Evolutionary conservation across 2,888 invertebrate genomes (phyloP).

Genomic region (Athalia rosae): DNA sequence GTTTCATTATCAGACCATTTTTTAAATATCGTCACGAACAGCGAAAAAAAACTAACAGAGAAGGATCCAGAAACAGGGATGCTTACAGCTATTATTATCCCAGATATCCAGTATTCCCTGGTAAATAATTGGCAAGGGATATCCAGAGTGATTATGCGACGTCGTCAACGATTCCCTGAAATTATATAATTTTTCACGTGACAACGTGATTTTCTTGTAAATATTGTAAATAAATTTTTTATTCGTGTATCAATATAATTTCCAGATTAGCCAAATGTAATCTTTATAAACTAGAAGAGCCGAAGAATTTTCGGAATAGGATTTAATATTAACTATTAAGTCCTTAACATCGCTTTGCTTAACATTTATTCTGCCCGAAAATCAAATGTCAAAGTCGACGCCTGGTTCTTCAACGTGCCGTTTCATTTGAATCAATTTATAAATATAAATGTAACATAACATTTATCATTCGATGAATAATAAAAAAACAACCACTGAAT

Average conservation of each 20-base stretch:
- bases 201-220: constrained; percentile 9
- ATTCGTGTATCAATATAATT: background rate
- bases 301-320: too few species aligned
- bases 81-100: constrained; percentile 46
- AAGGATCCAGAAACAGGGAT: constrained; percentile 22
- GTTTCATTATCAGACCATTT: constrained; percentile 42
- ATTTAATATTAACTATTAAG: too few species aligned
- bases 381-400: too few species aligned
- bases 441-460: too few species aligned
- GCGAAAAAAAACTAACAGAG: background rate
- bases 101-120: constrained; percentile 62
- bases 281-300: background rate
- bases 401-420: too few species aligned
- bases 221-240: constrained; percentile 26
- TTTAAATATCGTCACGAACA: constrained; percentile 42
- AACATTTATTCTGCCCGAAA: too few species aligned
- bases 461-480: too few species aligned
- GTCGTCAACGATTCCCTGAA: background rate
- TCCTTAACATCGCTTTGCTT: too few species aligned
- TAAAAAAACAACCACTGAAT: too few species aligned
- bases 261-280: background rate
- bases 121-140: constrained; percentile 52
- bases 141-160: background rate
- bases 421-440: too few species aligned
- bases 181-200: background rate